Percentiles rank a stretch among this genome's conserved stretches.
These are phyloP conservation scores for Oscheius sp. DNA, from an alignment of 2,888 invertebrate species.

Conservation along the genomic window DNA sequence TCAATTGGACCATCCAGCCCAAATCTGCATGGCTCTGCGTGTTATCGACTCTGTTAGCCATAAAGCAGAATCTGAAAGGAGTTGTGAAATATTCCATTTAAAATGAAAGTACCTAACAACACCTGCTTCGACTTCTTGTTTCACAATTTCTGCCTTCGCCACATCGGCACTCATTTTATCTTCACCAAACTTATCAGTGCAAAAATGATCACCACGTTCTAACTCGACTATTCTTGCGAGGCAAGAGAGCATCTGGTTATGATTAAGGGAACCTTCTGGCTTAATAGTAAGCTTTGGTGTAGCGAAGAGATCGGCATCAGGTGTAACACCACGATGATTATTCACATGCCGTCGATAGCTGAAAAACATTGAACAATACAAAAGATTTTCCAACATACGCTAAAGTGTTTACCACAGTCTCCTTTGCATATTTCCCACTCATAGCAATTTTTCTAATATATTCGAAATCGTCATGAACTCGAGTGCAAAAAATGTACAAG, in stretches of 20 bases:
- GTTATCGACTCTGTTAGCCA: constrained; percentile 87
- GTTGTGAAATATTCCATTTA: background rate
- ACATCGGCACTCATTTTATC: constrained; percentile 27
- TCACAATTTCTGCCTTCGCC: constrained; percentile 32
- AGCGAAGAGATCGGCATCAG: too few species aligned
- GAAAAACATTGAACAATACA: too few species aligned
- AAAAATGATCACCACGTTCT: background rate
- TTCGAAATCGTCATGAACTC: background rate
- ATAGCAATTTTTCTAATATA: too few species aligned
- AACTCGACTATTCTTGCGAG: constrained; percentile 20
- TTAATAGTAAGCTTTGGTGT: too few species aligned
- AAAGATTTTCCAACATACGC: too few species aligned
- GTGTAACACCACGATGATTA: too few species aligned
- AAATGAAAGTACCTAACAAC: constrained; percentile 24
- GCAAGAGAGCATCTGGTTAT: background rate
- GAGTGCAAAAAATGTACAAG: background rate
- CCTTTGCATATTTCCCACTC: too few species aligned
- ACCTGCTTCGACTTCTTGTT: constrained; percentile 33
- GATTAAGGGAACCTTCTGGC: background rate
- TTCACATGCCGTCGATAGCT: too few species aligned
- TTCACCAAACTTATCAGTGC: background rate
- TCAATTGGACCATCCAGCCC: constrained; percentile 64
- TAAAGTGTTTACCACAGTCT: too few species aligned
- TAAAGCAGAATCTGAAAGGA: constrained; percentile 77
- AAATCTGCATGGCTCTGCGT: constrained; percentile 71